Percentiles rank a stretch among this genome's conserved stretches.
phyloP scores from a whole-genome alignment of 1,140 invertebrate genomes.

The Scylla paramamosain region DNA sequence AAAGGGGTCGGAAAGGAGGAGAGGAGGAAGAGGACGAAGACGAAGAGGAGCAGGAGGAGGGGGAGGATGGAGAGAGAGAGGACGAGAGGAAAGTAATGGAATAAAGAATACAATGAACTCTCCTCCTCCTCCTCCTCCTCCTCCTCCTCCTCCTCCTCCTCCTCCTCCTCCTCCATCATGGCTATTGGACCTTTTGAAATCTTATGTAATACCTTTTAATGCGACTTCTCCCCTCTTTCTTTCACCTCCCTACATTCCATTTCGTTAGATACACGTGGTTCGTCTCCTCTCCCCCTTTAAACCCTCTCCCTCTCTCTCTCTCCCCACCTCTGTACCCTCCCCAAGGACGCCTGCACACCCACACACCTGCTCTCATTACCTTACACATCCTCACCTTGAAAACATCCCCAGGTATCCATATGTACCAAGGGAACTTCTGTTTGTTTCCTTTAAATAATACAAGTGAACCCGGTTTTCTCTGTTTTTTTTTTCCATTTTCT shows the following conservation, averaged over 20 bases:
- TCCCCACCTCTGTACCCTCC: no score
- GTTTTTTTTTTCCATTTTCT: no score
- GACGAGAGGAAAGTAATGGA: not conserved
- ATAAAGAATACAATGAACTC: conserved; percentile 9
- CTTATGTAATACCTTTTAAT: not conserved
- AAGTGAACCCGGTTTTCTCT: no score
- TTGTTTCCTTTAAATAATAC: no score
- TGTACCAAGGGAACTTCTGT: no score
- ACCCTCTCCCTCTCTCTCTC: no score
- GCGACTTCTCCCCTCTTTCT: not conserved
- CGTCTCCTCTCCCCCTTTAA: no score
- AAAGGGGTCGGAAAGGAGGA: not conserved
- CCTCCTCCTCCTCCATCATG: not conserved
- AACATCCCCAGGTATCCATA: no score
- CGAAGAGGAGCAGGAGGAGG: not conserved
- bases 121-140: conserved; percentile 16
- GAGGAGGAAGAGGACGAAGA: not conserved
- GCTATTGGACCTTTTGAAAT: not conserved
- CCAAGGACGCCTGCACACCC: no score
- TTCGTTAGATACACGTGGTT: no score
- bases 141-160: conserved; percentile 2
- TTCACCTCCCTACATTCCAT: not conserved
- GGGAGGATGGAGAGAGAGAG: not conserved
- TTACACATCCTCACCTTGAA: no score
- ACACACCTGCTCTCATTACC: no score